These are phyloP conservation scores for Benitochromis conjunctus DNA, from an alignment of 2,113 vertebrate species.

Conservation along the genomic window DNA sequence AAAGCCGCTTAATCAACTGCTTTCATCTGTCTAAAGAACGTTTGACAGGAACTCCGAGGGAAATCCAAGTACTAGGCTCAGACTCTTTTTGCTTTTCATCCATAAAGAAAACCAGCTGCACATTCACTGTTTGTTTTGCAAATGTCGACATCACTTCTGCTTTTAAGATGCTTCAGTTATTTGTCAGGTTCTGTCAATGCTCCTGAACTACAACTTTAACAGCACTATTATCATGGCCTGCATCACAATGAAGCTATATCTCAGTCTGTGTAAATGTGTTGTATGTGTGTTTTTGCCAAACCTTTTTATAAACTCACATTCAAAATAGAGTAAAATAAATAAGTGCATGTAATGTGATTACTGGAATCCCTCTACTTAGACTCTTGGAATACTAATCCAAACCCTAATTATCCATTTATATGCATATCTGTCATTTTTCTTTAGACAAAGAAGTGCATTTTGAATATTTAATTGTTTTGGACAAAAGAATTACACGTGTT, in stretches of 20 bases:
- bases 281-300: not conserved
- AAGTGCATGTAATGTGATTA: not conserved
- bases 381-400: not conserved
- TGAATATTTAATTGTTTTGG: not conserved
- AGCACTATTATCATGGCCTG: not conserved
- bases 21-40: conserved; percentile 51
- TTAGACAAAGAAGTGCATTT: not conserved
- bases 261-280: not conserved
- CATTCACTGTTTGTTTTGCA: conserved; percentile 7
- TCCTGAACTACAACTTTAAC: not conserved
- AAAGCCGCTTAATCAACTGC: conserved; percentile 28
- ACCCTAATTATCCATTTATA: not conserved
- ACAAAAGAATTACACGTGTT: not conserved
- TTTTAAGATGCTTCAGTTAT: conserved; percentile 5
- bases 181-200: not conserved
- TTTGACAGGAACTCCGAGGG: conserved; percentile 30
- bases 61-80: not conserved
- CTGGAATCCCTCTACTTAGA: not conserved
- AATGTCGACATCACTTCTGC: not conserved
- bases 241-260: not conserved
- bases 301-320: not conserved
- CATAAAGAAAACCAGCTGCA: not conserved
- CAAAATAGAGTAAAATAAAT: not conserved
- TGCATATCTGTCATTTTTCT: not conserved
- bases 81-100: not conserved